phyloP scores from a whole-genome alignment of 2,888 invertebrate species.

The Cheilosia vernalis region DNA sequence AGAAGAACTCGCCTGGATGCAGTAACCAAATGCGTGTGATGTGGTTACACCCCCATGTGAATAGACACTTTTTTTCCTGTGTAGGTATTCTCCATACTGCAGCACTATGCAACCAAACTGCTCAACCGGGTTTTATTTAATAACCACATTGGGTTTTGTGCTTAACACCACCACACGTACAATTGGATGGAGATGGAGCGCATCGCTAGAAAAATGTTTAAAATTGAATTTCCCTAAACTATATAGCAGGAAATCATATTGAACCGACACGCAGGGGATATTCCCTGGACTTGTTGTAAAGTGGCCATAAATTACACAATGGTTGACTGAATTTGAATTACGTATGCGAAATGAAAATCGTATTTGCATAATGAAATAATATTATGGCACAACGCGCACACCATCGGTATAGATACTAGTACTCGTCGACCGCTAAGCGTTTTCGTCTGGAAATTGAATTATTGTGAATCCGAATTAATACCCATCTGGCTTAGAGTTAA shows the following conservation, averaged over 20 bases:
- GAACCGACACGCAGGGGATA: constrained; percentile 37
- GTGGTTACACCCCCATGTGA: constrained; percentile 50
- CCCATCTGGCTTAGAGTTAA: constrained; percentile 37
- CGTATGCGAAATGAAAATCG: constrained; percentile 67
- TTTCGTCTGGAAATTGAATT: constrained; percentile 69
- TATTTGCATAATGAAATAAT: constrained; percentile 70
- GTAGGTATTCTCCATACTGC: not conserved
- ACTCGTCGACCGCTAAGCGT: constrained; percentile 52
- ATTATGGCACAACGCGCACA: constrained; percentile 15
- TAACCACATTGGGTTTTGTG: constrained; percentile 66
- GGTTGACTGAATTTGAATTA: constrained; percentile 74
- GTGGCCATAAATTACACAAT: constrained; percentile 69
- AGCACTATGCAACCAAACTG: constrained; percentile 30
- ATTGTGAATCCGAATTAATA: constrained; percentile 60
- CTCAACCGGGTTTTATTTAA: constrained; percentile 68
- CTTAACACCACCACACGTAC: constrained; percentile 22
- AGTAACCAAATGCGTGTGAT: constrained; percentile 56
- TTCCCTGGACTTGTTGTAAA: constrained; percentile 56
- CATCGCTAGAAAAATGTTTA: constrained; percentile 65
- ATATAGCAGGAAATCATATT: constrained; percentile 31
- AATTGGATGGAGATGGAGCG: not conserved
- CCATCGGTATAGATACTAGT: constrained; percentile 9
- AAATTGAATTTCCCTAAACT: constrained; percentile 59
- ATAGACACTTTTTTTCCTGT: constrained; percentile 11
- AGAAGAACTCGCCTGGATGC: constrained; percentile 3